Evolutionary conservation across 2,797 vertebrate species (phyloP).

Genomic region (Bovichtus diacanthus): DNA sequence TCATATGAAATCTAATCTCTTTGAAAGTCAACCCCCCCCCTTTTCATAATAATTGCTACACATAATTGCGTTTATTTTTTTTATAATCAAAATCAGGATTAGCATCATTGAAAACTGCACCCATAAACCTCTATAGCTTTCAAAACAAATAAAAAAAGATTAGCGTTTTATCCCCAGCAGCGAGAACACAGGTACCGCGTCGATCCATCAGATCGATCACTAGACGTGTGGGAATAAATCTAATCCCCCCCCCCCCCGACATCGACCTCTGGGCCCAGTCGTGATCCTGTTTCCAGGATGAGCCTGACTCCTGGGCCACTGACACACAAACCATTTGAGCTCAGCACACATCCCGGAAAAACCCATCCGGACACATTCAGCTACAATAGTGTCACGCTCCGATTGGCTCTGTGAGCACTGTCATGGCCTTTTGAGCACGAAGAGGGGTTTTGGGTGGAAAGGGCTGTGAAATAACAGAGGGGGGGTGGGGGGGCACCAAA

Average conservation of each 20-base stretch:
- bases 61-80: not conserved
- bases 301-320: conserved; percentile 51
- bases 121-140: not conserved
- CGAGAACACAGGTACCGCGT: not conserved
- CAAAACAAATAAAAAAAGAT: conserved; percentile 7
- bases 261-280: conserved; percentile 33
- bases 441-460: conserved; percentile 74
- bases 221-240: conserved; percentile 39
- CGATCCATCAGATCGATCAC: conserved; percentile 27
- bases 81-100: not conserved
- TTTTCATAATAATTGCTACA: not conserved
- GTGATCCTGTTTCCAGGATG: conserved; percentile 66
- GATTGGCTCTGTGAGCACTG: conserved; percentile 75
- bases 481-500: conserved; percentile 9
- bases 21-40: not conserved
- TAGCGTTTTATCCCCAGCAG: not conserved
- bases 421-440: conserved; percentile 79
- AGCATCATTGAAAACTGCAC: not conserved
- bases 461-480: conserved; percentile 64
- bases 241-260: conserved; percentile 43
- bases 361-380: conserved; percentile 73
- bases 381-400: conserved; percentile 74
- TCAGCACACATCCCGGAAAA: conserved; percentile 62
- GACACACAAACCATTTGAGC: conserved; percentile 62
- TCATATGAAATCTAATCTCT: not conserved